Conservation (phyloP, 2,888 invertebrate genomes). For the Abrostola tripartita region DNA sequence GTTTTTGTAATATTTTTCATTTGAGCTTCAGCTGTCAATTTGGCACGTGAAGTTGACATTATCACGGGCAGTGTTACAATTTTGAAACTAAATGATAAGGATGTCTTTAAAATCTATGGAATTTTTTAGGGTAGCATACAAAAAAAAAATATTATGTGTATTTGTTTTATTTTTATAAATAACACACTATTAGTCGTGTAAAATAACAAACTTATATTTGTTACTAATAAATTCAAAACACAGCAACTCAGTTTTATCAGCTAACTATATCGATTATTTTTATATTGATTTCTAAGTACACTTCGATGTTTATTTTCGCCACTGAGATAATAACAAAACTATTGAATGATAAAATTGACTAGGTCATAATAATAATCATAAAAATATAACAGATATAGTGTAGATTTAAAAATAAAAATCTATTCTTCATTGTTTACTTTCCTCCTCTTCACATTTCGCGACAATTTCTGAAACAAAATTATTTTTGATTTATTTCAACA, state of each 20-base stretch:
- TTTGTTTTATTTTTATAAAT: not conserved
- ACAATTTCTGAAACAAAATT: constrained; percentile 76
- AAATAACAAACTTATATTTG: constrained; percentile 31
- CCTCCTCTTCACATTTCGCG: constrained; percentile 69
- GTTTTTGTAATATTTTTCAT: constrained; percentile 39
- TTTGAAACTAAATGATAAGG: constrained; percentile 5
- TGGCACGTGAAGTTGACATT: constrained; percentile 43
- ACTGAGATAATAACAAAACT: constrained; percentile 19
- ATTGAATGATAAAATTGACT: constrained; percentile 40
- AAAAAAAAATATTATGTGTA: constrained; percentile 6
- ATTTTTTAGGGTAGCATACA: not conserved
- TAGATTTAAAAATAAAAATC: constrained; percentile 14
- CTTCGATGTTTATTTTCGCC: constrained; percentile 5
- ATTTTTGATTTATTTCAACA: not conserved
- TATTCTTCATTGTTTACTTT: constrained; percentile 12
- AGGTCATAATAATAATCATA: constrained; percentile 33
- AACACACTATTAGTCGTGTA: not conserved
- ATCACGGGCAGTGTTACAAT: constrained; percentile 5
- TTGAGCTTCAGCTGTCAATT: constrained; percentile 39
- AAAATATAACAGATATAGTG: constrained; percentile 27
- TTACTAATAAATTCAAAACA: constrained; percentile 25
- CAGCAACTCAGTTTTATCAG: constrained; percentile 1
- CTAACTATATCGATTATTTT: not conserved
- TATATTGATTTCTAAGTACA: constrained; percentile 27
- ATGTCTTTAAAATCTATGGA: not conserved